These are phyloP conservation scores for Okapia johnstoni DNA, from an alignment of 2,113 vertebrate species.

Conservation along the genomic window DNA sequence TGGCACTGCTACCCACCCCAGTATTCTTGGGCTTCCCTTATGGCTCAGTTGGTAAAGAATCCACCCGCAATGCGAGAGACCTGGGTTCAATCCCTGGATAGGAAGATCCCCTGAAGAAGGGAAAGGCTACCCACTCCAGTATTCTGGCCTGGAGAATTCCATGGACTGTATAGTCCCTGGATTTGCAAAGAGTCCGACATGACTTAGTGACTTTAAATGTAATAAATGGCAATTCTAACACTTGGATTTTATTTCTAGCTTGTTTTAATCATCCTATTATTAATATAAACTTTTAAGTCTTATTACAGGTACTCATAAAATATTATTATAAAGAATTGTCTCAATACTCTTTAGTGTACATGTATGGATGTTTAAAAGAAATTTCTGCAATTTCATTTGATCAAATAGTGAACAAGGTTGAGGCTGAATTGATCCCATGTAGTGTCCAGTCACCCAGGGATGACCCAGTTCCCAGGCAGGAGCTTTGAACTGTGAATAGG, in stretches of 20 bases:
- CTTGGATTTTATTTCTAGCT: neutral
- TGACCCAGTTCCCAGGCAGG: neutral
- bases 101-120: neutral
- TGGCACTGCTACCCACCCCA: neutral
- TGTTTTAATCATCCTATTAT: neutral
- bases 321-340: neutral
- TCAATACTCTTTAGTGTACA: neutral
- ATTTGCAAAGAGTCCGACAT: fast-evolving
- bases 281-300: neutral
- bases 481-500: neutral
- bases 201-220: neutral
- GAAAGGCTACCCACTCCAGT: neutral
- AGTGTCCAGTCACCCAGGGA: neutral
- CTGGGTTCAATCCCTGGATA: neutral
- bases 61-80: fast-evolving
- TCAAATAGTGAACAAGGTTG: neutral
- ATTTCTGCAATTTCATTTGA: neutral
- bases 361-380: neutral
- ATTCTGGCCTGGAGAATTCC: neutral
- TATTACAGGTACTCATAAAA: neutral
- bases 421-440: neutral
- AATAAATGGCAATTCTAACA: neutral
- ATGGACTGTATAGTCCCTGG: neutral
- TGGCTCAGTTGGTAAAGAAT: neutral
- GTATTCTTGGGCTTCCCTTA: neutral